These are phyloP conservation scores for Hemichromis elongatus DNA, from an alignment of 2,113 vertebrate species.

Conservation along the genomic window DNA sequence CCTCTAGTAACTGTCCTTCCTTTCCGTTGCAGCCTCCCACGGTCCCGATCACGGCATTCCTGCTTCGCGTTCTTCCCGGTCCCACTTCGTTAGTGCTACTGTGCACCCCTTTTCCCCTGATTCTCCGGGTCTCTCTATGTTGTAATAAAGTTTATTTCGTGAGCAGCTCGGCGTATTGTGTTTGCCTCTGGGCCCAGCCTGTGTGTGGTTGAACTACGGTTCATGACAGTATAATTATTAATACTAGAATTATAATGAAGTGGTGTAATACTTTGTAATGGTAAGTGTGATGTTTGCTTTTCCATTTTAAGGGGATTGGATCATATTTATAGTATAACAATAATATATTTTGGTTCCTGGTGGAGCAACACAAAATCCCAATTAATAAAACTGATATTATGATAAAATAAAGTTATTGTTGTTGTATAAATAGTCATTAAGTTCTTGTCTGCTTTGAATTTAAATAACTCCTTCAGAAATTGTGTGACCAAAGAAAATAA, in stretches of 20 bases:
- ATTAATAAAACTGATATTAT: background rate
- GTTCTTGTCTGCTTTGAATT: background rate
- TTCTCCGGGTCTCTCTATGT: too few relatives aligned
- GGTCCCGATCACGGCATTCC: too few relatives aligned
- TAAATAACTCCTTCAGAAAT: fast-evolving
- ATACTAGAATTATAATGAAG: background rate
- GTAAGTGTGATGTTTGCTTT: too few relatives aligned
- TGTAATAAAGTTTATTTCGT: too few relatives aligned
- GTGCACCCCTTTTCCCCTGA: too few relatives aligned
- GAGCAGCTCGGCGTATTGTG: too few relatives aligned
- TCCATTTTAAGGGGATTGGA: background rate
- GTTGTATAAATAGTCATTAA: background rate
- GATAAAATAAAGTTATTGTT: background rate
- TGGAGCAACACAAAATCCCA: background rate
- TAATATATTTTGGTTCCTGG: fast-evolving
- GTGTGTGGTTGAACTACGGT: too few relatives aligned
- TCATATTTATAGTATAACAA: background rate
- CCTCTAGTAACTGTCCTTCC: too few relatives aligned
- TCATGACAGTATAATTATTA: background rate
- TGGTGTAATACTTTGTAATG: background rate
- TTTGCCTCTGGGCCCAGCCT: too few relatives aligned
- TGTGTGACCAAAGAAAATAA: background rate
- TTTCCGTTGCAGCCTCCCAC: too few relatives aligned
- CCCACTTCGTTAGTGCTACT: too few relatives aligned
- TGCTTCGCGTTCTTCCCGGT: too few relatives aligned